A percentile compares a stretch with the other conserved stretches of the same genome.
These are phyloP conservation scores for Entelurus aequoreus DNA, from an alignment of 2,113 vertebrate species.

Conservation along the genomic window DNA sequence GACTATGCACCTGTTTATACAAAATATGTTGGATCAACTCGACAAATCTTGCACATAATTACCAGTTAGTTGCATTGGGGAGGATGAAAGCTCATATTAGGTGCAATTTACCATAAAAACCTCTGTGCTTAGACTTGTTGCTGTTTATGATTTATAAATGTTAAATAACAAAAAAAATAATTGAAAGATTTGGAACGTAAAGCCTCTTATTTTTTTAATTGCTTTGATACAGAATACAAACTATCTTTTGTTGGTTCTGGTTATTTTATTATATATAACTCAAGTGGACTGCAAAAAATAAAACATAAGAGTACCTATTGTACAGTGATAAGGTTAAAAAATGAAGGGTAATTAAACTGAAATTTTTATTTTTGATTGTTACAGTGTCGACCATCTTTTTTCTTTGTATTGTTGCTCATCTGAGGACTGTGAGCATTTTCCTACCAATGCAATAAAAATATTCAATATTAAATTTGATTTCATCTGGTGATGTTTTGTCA, in stretches of 20 bases:
- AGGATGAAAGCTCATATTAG: conserved; percentile 32
- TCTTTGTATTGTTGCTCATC: conserved; percentile 63
- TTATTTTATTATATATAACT: conserved; percentile 54
- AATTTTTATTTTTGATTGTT: conserved; percentile 30
- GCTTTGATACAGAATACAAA: conserved; percentile 72
- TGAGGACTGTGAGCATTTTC: conserved; percentile 64
- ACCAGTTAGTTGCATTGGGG: conserved; percentile 33
- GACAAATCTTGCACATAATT: conserved; percentile 53
- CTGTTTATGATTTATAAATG: conserved; percentile 50
- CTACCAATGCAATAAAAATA: conserved; percentile 76
- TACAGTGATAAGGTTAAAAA: conserved; percentile 12
- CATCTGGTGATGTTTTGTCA: conserved; percentile 13
- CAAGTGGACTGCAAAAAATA: conserved; percentile 10
- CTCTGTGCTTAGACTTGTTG: conserved; percentile 52
- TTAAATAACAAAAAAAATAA: conserved; percentile 38
- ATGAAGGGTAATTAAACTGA: conserved; percentile 13
- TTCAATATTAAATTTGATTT: conserved; percentile 50
- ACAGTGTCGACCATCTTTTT: conserved; percentile 53
- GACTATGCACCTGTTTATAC: conserved; percentile 68
- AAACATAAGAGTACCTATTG: conserved; percentile 3
- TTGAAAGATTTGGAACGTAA: conserved; percentile 55
- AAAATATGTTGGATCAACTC: conserved; percentile 45
- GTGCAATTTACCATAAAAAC: conserved; percentile 42
- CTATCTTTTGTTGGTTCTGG: conserved; percentile 35
- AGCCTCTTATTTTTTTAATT: conserved; percentile 77